Conservation (phyloP, 2,113 vertebrate genomes). For the Onychostruthus taczanowskii region DNA sequence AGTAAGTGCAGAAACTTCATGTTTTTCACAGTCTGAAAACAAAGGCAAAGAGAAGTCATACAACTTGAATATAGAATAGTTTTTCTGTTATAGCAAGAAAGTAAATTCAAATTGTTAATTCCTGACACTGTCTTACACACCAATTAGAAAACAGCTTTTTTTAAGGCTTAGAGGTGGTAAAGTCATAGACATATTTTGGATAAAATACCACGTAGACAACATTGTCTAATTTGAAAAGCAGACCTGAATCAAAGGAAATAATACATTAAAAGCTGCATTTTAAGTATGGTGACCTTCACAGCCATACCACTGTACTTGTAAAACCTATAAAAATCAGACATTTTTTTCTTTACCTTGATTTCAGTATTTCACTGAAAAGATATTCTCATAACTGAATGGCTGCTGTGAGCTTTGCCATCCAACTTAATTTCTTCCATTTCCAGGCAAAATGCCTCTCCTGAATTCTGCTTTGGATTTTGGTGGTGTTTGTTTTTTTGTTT, state of each 20-base stretch:
- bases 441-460: not conserved
- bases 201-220: not conserved
- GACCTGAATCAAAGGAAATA: not conserved
- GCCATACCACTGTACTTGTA: not conserved
- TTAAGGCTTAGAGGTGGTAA: not conserved
- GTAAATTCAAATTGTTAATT: not conserved
- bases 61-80: not conserved
- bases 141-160: not conserved
- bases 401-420: constrained; percentile 12
- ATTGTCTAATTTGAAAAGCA: not conserved
- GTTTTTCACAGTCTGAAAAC: not conserved
- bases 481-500: not conserved
- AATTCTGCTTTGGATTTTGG: not conserved
- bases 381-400: not conserved
- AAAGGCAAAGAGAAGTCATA: not conserved
- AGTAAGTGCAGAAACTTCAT: not conserved
- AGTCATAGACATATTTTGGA: not conserved
- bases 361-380: not conserved
- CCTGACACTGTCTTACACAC: not conserved
- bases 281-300: not conserved
- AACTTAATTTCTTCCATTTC: not conserved
- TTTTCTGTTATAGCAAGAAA: not conserved
- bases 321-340: constrained; percentile 5
- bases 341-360: not conserved
- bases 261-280: not conserved